Conservation (phyloP, 2,113 vertebrate species). For the Scatophagus argus region DNA sequence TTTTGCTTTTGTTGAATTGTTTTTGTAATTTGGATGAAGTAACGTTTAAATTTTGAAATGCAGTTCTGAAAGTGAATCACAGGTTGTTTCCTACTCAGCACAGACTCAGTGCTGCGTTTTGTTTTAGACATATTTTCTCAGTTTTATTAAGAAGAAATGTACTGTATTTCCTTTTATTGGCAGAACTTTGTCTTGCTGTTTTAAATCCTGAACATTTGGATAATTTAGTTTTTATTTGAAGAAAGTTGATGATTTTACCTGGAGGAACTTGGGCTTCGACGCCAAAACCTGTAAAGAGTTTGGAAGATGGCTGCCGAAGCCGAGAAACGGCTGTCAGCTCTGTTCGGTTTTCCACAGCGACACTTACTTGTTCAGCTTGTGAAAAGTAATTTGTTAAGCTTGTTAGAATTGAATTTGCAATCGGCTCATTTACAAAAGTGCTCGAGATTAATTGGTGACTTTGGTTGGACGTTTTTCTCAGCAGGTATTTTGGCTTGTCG, state of each 20-base stretch:
- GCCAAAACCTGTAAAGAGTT: constrained; percentile 25
- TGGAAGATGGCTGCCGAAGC: constrained; percentile 22
- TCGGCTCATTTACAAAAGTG: background rate
- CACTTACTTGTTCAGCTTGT: constrained; percentile 11
- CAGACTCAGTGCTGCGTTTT: background rate
- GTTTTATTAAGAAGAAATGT: background rate
- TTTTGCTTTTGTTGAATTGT: too few relatives aligned
- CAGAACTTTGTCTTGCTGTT: background rate
- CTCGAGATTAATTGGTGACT: background rate
- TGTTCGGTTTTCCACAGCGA: constrained; percentile 17
- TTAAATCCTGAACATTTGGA: background rate
- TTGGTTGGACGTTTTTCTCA: background rate
- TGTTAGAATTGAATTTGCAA: constrained; percentile 19
- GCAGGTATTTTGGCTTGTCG: background rate
- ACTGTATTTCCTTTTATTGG: background rate
- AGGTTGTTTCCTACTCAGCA: background rate
- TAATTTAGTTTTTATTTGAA: background rate
- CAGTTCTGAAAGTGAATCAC: background rate
- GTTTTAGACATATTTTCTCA: background rate
- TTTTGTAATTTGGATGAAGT: background rate
- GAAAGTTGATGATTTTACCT: constrained; percentile 15
- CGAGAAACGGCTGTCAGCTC: background rate
- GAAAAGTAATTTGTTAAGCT: constrained; percentile 5
- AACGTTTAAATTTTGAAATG: background rate
- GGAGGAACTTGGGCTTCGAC: background rate